Evolutionary conservation across 2,113 vertebrate species (phyloP), one percentile per base, ranked within the genome.

Genomic region (Anolis carolinensis): DNA sequence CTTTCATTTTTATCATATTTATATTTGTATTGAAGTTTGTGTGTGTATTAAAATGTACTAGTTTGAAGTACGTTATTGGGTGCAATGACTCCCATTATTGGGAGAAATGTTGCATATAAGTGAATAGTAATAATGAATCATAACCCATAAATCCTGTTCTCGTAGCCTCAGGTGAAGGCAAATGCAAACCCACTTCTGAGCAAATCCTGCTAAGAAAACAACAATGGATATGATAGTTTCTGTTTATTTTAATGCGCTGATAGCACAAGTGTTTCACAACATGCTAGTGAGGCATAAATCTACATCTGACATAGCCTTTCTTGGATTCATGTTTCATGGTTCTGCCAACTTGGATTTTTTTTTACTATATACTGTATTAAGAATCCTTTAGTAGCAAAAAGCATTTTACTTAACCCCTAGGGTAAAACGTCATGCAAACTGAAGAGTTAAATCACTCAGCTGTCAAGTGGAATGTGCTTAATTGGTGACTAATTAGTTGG

Each of bases 401-500:
- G 83, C 82, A 79, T 89, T 91, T 95, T 92, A 16, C 21, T 52
- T 85, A 83, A 44, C 55, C 74, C 91, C 84, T 90, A 74, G 89
- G 44, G 86, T 81, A 82, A 85, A 85, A 92, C 62, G 50, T 85
- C 74, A 88, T 91, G 85, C 93, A 91, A 89, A 93, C 89, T 79
- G 39, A 76, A 77, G 34, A 79, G 82, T 89, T 89, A 87, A 89
- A 89, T 93, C 82, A 87, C 81, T 91, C 83, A 92, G 92, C 86
- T 87, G 86, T 89, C 91, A 93, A 93, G 50, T 0, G 8, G 85
- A 92, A 92, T 81, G 89, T 93, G 75, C 30, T 30, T 95, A 93
- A 94, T 93, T 90, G 93, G 87, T 90, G 86, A 90, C 92, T 93
- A 93, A 94, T 95, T 94, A 92, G 92, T 94, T 86, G 91, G 85